These are phyloP conservation scores for Lithobates sylvaticus DNA, from an alignment of 2,797 vertebrate species.

Conservation along the genomic window DNA sequence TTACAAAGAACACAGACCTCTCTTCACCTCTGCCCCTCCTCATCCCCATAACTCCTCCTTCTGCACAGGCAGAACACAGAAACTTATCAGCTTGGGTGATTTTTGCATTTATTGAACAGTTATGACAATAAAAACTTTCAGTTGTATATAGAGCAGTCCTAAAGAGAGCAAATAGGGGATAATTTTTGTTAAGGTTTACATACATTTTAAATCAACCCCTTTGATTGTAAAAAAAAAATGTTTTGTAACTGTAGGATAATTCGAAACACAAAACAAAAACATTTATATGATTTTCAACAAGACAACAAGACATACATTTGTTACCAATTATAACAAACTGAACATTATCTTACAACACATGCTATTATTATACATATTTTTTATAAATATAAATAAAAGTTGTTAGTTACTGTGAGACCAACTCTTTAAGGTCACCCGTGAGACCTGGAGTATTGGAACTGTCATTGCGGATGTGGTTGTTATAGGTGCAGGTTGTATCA, in stretches of 20 bases:
- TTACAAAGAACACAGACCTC: no score
- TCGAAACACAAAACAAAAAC: background rate
- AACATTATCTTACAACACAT: background rate
- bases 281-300: background rate
- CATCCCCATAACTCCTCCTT: no score
- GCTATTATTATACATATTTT: background rate
- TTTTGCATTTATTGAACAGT: no score
- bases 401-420: background rate
- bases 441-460: background rate
- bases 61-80: no score
- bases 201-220: background rate
- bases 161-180: no score
- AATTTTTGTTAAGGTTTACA: no score
- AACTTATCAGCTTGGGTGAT: no score
- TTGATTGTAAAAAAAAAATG: background rate
- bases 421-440: background rate
- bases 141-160: no score
- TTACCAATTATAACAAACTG: no score
- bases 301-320: background rate
- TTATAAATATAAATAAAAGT: background rate
- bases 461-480: background rate
- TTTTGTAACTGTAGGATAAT: background rate
- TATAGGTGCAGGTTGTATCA: background rate
- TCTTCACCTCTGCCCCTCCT: no score
- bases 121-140: no score